Evolutionary conservation across 2,888 invertebrate species (phyloP), one percentile per base, ranked within the genome.

Genomic region (Acrobasis repandana): DNA sequence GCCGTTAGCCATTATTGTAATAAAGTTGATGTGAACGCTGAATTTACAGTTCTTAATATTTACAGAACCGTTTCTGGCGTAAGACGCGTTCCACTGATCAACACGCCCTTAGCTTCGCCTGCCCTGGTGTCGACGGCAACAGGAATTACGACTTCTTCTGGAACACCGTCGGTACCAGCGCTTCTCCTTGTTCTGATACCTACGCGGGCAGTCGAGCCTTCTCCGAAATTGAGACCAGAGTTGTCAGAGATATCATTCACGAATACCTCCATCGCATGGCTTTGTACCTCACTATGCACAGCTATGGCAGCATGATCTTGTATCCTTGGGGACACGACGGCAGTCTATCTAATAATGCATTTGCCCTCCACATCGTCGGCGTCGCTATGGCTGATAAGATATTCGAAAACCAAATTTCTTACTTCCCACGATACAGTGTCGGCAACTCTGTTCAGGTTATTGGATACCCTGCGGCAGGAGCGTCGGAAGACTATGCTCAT

Each of bases 81-180:
- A 95, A 96, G 76, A 96, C 95, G 0, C 93, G 95, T 0, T 93
- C 94, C 0, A 90, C 89, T 0, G 73, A 85, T 66, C 77, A 80
- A n/a, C 75, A 85, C 57, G 0, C 38, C 0, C 75, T 76, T 11
- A 67, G 83, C 3, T 16, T 20, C 15, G 0, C 76, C 0, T 96
- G 96, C 68, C 83, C 85, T 3, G 97, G 97, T 11, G 94, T 94
- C 0, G 97, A 97, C 74, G 94, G 94, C 0, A 97, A 97, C 80
- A 90, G 96, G 2, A 97, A 97, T 84, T 97, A 94, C 72, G 95
- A 93, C 59, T 94, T 93, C 73, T 87, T 93, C 65, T 96, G 96
- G 96, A 94, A 93, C 87, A 93, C 90, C 77, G 90, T 83, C 64
- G 95, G 94, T 0, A 91, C 93, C 6, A 93, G 93, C 70, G 68